Base-by-base conservation (phyloP, 2,797 vertebrate genomes). In the Enteromius mattozi region DNA sequence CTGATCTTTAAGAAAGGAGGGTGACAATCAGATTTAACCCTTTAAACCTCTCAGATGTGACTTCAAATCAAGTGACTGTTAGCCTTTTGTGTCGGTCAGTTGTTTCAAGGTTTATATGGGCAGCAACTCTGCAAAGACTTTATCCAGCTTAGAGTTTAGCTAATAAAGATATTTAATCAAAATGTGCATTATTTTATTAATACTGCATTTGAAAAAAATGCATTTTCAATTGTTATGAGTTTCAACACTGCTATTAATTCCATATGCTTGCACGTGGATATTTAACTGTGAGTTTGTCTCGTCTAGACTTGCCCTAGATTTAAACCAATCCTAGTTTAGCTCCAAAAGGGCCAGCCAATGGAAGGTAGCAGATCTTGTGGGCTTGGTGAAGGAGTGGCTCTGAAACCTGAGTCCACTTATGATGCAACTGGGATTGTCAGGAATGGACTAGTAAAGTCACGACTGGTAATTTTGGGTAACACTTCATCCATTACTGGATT, bases 301-400 rank as follows among this genome's bases (percentile, higher is more conserved):
- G 90, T 87, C 74, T 85, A 91, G 93, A 91, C 93, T 88, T 94
- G 94, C 92, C 93, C 93, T 92, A 83, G 1, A 93, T 94, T 86
- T 85, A 24, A 84, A 65, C 95, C 94, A 95, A 94, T 95, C 87
- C 10, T 19, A 56, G 14, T 19, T 35, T 1, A 10, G 30, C 83
- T 85, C 84, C 63, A 40, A 70, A 66, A 59, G 27, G 3, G 71
- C 68, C 14, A 81, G 21, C 94, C 94, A 96, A 95, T 94, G 84
- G 88, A 84, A 2, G 4, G 12, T 1, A 6, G 45, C 82, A 82
- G 37, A 85, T 47, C 69, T 12, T 88, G 88, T 92, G 90, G 94
- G 94, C 90, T 94, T 42, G 93, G 89, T 88, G 77, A 82, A 71
- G 86, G 89, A 94, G 89, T 66, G 90, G 90, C 81, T 59, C 84